A percentile compares a stretch with the other conserved stretches of the same genome.
Conservation (phyloP, 2,888 invertebrate species). For the Dolichopus griseipennis region DNA sequence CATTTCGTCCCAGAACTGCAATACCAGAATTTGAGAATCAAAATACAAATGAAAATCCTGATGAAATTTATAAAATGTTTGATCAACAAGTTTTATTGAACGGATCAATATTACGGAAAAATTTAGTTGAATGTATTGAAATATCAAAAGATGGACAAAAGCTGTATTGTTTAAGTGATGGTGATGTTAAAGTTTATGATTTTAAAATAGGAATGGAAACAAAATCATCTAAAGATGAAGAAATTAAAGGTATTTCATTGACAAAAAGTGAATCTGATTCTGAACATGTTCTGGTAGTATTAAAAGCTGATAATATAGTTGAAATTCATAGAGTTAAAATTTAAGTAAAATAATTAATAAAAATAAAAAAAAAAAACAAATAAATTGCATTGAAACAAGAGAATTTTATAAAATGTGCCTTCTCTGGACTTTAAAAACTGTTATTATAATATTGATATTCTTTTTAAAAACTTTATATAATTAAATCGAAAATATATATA, state of each 20-base stretch:
- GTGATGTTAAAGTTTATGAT: slow-evolving; percentile 33
- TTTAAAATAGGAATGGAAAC: slow-evolving; percentile 23
- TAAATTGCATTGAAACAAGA: neutral
- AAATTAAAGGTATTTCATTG: slow-evolving; percentile 14
- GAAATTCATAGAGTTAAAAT: neutral
- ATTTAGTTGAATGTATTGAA: slow-evolving; percentile 34
- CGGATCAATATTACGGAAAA: slow-evolving; percentile 34
- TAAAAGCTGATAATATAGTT: neutral
- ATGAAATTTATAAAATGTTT: slow-evolving; percentile 31
- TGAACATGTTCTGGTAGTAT: neutral
- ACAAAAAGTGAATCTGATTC: neutral
- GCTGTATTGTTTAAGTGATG: slow-evolving; percentile 35
- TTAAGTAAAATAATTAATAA: neutral
- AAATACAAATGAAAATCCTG: slow-evolving; percentile 18
- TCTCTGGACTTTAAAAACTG: too few species aligned
- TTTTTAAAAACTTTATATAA: too few species aligned
- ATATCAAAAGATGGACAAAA: slow-evolving; percentile 36
- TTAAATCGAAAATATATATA: too few species aligned
- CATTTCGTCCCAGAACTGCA: slow-evolving; percentile 31
- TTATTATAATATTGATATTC: too few species aligned
- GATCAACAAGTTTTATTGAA: slow-evolving; percentile 37
- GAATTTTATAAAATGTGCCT: too few species aligned
- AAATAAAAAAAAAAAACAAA: neutral
- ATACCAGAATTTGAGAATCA: slow-evolving; percentile 26
- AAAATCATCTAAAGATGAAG: neutral